Base-by-base conservation (phyloP, 2,797 vertebrate genomes). In the Hyperoplus immaculatus region DNA sequence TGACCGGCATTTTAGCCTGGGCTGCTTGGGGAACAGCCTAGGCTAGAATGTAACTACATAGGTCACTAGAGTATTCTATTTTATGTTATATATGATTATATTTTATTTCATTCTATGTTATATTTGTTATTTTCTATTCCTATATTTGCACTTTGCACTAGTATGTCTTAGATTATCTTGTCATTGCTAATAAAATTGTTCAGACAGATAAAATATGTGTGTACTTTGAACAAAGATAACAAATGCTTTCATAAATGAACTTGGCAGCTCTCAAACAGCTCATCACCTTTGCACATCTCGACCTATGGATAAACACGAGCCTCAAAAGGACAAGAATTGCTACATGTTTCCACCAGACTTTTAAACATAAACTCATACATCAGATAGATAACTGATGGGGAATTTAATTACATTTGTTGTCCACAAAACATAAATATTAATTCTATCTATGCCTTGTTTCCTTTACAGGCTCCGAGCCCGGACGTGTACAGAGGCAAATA, bases 401-500 rank as follows among this genome's bases (percentile, higher is more conserved):
- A 14, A 49, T 49, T 49, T 16, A 6, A 6, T 29, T 36, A 54
- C 8, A 21, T 51, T 51, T 8, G 2, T 53, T n/a, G 7, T 51
- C 16, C 49, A 9, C 49, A n/a, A 29, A 29, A 29, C 29, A 29
- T 29, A 2, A 29, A 29, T 29, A 29, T 29, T 21, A 21, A 29
- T 29, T 29, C 29, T 29, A 29, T 42, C n/a, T 11, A 16, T 8
- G 0, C 60, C 38, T 50, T 18, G 13, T 74, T 41, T n/a, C 10
- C 15, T 8, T 0, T 39, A 18, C 82, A 99, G 98, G 98, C 97
- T 89, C 95, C 96, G 53, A 96, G 96, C 87, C 98, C 98, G 87
- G 97, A 99, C 86, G 95, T 94, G 71, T 99, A 99, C 92, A 95
- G 98, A 94, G 98, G 98, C 38, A 97, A 96, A 91, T 99, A 97